A percentile compares a stretch with the other conserved stretches of the same genome.
Conservation (phyloP, 2,888 invertebrate genomes). For the Campoplex nolae region DNA sequence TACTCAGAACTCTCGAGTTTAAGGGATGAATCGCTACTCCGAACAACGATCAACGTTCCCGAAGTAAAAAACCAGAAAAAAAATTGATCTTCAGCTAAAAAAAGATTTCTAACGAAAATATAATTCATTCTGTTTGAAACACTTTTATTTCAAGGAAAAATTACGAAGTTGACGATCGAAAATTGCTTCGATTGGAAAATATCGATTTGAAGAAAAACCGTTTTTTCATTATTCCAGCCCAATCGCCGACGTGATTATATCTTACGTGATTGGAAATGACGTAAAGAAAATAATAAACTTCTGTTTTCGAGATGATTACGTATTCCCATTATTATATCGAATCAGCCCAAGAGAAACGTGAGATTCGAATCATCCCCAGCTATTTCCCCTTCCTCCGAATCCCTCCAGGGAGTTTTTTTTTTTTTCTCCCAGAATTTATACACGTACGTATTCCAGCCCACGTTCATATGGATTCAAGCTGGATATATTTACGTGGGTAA, state of each 20-base stretch:
- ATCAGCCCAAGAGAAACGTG: constrained; percentile 42
- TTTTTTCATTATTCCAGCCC: neutral
- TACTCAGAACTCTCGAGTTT: too few relatives aligned
- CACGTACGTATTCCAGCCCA: constrained; percentile 16
- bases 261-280: neutral
- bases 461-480: neutral
- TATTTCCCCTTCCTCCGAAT: constrained; percentile 30
- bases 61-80: neutral
- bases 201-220: neutral
- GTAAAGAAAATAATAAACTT: neutral
- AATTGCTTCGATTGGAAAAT: neutral
- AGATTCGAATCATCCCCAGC: neutral
- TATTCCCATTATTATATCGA: constrained; percentile 33
- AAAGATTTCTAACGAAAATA: too few relatives aligned
- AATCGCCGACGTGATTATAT: neutral
- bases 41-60: too few relatives aligned
- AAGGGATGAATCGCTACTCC: too few relatives aligned
- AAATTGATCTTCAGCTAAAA: neutral
- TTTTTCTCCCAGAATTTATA: constrained; percentile 18
- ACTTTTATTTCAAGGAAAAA: neutral
- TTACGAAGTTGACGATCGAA: too few relatives aligned
- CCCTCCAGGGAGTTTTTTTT: constrained; percentile 25
- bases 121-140: too few relatives aligned
- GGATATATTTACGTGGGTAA: constrained; percentile 44
- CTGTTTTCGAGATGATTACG: neutral